These are phyloP conservation scores for Brachymystax lenok DNA, from an alignment of 2,797 vertebrate genomes.

Conservation along the genomic window DNA sequence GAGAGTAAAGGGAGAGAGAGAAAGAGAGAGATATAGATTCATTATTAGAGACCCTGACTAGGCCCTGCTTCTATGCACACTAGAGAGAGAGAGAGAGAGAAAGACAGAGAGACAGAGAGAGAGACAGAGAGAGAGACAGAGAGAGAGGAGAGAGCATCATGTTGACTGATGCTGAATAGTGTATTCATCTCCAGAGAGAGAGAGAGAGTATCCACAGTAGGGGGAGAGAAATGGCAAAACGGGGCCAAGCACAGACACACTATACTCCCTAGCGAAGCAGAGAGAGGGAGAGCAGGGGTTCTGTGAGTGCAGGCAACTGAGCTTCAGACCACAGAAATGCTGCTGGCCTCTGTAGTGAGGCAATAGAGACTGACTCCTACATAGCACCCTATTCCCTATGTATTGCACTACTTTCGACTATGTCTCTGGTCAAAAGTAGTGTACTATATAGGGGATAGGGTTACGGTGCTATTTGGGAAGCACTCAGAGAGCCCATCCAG, in stretches of 20 bases:
- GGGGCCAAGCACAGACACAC: slow-evolving; percentile 3
- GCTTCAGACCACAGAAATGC: slow-evolving; percentile 24
- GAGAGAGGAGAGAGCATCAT: neutral
- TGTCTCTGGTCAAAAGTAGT: neutral
- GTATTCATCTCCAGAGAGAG: no score
- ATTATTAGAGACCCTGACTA: neutral
- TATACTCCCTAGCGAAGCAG: neutral
- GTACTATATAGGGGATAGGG: neutral
- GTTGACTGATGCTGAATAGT: no score
- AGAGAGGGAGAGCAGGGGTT: neutral
- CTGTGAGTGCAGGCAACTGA: slow-evolving; percentile 13
- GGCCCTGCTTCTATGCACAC: neutral
- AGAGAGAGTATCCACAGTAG: neutral
- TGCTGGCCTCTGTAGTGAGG: slow-evolving; percentile 7
- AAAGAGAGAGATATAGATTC: neutral
- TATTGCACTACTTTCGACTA: neutral
- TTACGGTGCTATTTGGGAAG: neutral
- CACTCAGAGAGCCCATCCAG: slow-evolving; percentile 7
- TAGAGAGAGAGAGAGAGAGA: neutral
- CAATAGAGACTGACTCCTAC: neutral
- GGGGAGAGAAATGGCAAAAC: neutral
- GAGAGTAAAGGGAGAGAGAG: neutral
- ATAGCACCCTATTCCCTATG: neutral
- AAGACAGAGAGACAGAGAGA: neutral
- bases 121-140: neutral